Conservation (phyloP, 1,140 invertebrate species). For the Nebria ingens region DNA sequence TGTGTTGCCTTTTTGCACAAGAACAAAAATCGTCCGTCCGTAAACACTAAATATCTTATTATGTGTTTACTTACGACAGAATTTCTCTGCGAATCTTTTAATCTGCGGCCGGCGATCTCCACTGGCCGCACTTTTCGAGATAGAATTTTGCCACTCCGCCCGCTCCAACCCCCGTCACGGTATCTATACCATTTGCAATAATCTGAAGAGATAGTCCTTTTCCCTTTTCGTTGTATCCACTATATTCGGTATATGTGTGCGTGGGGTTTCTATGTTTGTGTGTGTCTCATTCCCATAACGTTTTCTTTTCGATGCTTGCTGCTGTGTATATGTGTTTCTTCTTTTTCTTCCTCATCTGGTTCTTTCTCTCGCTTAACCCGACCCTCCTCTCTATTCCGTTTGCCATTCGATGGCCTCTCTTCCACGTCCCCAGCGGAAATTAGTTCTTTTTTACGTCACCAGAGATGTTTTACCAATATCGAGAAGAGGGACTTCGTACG, state of each 20-base stretch:
- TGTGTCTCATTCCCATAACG: not conserved
- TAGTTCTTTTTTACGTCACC: conserved; percentile 9
- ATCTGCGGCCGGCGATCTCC: not conserved
- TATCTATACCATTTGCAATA: not conserved
- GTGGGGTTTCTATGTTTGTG: too few relatives aligned
- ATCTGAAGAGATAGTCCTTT: not conserved
- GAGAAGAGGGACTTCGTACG: not conserved
- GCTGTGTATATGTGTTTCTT: not conserved
- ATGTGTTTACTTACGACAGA: not conserved
- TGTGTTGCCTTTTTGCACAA: too few relatives aligned
- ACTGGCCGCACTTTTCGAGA: not conserved
- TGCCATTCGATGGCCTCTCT: too few relatives aligned
- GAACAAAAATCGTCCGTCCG: not conserved
- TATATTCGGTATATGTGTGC: not conserved
- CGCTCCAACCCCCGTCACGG: not conserved
- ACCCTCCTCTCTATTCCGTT: too few relatives aligned
- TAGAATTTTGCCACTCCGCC: not conserved
- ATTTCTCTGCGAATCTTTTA: not conserved
- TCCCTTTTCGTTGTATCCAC: not conserved
- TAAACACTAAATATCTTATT: conserved; percentile 10
- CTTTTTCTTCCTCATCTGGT: not conserved
- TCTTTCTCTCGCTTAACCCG: not conserved
- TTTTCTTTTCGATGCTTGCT: not conserved
- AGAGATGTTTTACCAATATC: conserved; percentile 8
- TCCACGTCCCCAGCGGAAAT: not conserved